phyloP scores from a whole-genome alignment of 2,113 vertebrate genomes.

The Macrotis lagotis region DNA sequence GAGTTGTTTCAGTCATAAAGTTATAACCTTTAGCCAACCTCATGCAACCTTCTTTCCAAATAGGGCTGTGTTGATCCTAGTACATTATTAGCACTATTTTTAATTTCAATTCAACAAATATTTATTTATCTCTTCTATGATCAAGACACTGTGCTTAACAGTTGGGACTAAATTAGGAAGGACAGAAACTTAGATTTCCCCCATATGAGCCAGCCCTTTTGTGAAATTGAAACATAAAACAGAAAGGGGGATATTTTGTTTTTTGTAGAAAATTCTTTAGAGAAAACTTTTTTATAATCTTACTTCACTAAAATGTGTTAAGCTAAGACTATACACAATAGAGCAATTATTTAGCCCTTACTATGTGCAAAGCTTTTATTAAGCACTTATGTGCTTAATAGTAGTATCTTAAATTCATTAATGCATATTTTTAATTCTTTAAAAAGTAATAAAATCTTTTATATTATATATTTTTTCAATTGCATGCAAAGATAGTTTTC shows the following conservation, averaged over 20 bases:
- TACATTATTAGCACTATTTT: neutral
- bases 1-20: neutral
- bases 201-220: neutral
- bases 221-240: neutral
- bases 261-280: neutral
- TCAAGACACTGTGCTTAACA: neutral
- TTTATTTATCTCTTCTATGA: neutral
- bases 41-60: neutral
- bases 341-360: neutral
- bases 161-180: neutral
- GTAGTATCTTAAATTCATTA: neutral
- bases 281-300: neutral
- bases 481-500: no score
- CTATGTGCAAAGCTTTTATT: neutral
- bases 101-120: neutral
- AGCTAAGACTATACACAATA: neutral
- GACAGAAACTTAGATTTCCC: neutral
- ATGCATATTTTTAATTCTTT: neutral
- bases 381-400: neutral
- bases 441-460: no score
- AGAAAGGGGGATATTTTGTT: neutral
- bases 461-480: no score
- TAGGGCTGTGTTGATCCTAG: neutral
- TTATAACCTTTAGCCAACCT: neutral
- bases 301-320: neutral